Evolutionary conservation across 2,113 vertebrate genomes (phyloP).

Genomic region (Uropsilus gracilis): DNA sequence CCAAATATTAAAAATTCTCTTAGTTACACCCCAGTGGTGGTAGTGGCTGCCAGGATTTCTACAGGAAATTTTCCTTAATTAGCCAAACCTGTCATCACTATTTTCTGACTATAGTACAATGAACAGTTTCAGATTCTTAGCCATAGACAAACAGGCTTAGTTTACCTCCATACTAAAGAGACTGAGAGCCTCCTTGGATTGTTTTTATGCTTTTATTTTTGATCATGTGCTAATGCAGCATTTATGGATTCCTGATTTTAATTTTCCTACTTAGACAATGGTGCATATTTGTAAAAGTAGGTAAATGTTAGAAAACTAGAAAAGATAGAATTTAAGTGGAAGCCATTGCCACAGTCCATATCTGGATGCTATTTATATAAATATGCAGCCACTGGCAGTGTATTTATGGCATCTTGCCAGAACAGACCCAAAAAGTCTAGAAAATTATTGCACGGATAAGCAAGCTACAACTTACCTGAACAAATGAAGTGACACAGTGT

Average conservation of each 20-base stretch:
- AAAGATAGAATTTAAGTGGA: background rate
- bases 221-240: background rate
- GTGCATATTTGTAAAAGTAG: background rate
- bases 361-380: background rate
- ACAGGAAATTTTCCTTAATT: background rate
- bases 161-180: background rate
- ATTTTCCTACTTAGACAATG: constrained; percentile 12
- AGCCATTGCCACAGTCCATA: background rate
- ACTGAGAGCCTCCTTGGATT: background rate
- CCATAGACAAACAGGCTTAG: background rate
- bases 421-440: background rate
- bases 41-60: background rate
- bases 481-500: background rate
- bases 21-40: background rate
- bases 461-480: background rate
- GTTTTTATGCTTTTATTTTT: background rate
- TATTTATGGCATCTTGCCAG: constrained; percentile 14
- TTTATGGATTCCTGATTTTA: constrained; percentile 23
- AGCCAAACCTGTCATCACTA: background rate
- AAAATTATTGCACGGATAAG: background rate
- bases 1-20: background rate
- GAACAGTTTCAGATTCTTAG: background rate
- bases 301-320: background rate
- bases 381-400: background rate
- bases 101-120: background rate